Evolutionary conservation across 2,888 invertebrate species (phyloP).

Genomic region (Mythimna albipuncta): DNA sequence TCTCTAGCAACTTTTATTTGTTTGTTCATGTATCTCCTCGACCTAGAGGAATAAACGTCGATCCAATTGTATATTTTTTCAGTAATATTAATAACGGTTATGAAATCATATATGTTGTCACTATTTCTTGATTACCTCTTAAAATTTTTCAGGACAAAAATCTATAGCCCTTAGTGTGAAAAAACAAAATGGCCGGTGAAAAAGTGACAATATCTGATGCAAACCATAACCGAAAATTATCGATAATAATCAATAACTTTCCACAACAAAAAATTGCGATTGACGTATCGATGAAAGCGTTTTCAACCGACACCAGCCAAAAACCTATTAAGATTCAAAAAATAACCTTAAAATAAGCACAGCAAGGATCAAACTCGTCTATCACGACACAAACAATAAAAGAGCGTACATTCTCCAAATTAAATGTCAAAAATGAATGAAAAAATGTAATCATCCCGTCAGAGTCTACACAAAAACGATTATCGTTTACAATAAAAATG

Average conservation of each 20-base stretch:
- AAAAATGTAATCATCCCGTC: conserved; percentile 57
- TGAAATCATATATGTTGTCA: too few species aligned
- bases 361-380: conserved; percentile 28
- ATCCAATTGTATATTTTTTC: too few species aligned
- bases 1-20: too few species aligned
- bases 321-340: not conserved
- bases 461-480: conserved; percentile 43
- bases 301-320: conserved; percentile 25
- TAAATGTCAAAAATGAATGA: conserved; percentile 56
- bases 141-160: conserved; percentile 29
- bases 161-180: not conserved
- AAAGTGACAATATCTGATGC: conserved; percentile 49
- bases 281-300: conserved; percentile 54
- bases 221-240: conserved; percentile 55
- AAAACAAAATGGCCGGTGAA: conserved; percentile 15
- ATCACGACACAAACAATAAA: conserved; percentile 35
- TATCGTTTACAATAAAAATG: conserved; percentile 57
- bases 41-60: too few species aligned
- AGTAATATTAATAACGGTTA: too few species aligned
- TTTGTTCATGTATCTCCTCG: too few species aligned
- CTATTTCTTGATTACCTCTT: conserved; percentile 1
- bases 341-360: not conserved
- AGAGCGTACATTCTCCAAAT: conserved; percentile 48
- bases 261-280: conserved; percentile 46
- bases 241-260: conserved; percentile 62